phyloP scores from a whole-genome alignment of 2,113 vertebrate species.

The Diadophis punctatus region DNA sequence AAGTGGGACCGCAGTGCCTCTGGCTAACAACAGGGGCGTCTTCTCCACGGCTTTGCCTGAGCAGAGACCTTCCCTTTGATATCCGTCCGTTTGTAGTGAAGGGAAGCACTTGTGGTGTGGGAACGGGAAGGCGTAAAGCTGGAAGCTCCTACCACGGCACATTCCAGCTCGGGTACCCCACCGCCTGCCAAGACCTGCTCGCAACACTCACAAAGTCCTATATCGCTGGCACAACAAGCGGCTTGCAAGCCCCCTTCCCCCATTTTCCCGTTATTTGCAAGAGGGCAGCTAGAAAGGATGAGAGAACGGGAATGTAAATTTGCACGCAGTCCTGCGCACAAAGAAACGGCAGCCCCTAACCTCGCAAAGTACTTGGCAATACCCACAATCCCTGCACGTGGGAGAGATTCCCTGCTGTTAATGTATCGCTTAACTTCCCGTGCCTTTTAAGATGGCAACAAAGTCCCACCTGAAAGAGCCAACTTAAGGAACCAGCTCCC shows the following conservation, averaged over 20 bases:
- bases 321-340: background rate
- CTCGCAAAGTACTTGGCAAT: background rate
- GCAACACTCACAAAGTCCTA: background rate
- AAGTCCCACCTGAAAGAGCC: background rate
- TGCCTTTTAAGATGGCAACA: background rate
- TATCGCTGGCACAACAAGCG: background rate
- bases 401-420: background rate
- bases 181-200: background rate
- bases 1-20: background rate
- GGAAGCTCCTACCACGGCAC: background rate
- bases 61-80: background rate
- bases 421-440: background rate
- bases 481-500: background rate
- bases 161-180: background rate
- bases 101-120: background rate
- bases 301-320: background rate
- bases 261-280: background rate
- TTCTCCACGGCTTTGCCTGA: background rate
- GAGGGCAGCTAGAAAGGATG: background rate
- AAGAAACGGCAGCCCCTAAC: background rate
- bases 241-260: background rate
- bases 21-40: conserved; percentile 16
- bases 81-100: background rate
- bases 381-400: background rate
- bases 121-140: background rate